Evolutionary conservation across 2,797 vertebrate genomes (phyloP).

Genomic region (Ataeniobius toweri): DNA sequence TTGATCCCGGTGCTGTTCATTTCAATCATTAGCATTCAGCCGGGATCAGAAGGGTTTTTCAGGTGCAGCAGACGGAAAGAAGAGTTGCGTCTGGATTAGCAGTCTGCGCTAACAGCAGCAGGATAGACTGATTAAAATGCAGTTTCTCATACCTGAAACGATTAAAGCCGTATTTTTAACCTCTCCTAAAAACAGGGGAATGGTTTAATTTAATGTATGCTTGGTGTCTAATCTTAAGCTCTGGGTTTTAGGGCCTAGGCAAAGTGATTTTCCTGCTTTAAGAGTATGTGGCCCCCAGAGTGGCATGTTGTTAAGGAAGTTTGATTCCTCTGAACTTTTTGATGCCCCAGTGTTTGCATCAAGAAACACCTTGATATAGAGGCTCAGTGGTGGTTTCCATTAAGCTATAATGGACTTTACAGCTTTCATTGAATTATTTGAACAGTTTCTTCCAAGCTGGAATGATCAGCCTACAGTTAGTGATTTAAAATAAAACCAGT

Average conservation of each 20-base stretch:
- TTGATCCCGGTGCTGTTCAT: slow-evolving; percentile 67
- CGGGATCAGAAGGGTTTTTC: slow-evolving; percentile 72
- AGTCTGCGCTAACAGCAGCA: slow-evolving; percentile 31
- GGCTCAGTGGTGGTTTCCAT: neutral
- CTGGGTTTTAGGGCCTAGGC: slow-evolving; percentile 46
- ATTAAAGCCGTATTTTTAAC: slow-evolving; percentile 68
- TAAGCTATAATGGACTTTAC: neutral
- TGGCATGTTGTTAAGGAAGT: slow-evolving; percentile 17
- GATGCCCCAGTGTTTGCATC: neutral
- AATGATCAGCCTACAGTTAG: neutral
- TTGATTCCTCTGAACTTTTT: slow-evolving; percentile 21
- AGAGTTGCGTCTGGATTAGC: slow-evolving; percentile 70
- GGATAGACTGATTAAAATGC: slow-evolving; percentile 68
- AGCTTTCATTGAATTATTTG: neutral
- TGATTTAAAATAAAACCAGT: neutral
- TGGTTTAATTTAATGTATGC: slow-evolving; percentile 78
- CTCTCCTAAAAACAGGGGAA: slow-evolving; percentile 29
- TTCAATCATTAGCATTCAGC: slow-evolving; percentile 71
- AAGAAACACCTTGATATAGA: neutral
- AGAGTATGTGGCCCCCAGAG: slow-evolving; percentile 35
- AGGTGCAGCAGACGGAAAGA: slow-evolving; percentile 60
- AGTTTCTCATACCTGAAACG: slow-evolving; percentile 67
- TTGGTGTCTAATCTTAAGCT: slow-evolving; percentile 69
- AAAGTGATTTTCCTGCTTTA: slow-evolving; percentile 52
- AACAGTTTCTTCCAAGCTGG: neutral